These are phyloP conservation scores for Gordius sp. DNA, from an alignment of 2,888 invertebrate species.

Conservation along the genomic window DNA sequence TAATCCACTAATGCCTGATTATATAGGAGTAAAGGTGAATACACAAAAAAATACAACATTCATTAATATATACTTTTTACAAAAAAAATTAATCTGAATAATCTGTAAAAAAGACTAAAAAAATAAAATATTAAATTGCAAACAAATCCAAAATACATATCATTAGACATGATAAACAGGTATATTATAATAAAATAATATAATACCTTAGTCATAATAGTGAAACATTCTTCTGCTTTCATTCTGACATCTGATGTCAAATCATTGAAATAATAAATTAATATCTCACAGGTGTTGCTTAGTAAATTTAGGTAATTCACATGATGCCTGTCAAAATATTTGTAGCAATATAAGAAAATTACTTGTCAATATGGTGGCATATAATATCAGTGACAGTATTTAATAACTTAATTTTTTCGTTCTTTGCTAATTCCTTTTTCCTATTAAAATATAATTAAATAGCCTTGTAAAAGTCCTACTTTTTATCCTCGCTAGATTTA, in stretches of 20 bases:
- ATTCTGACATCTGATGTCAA: background rate
- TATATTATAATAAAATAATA: background rate
- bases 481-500: background rate
- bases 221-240: constrained; percentile 11
- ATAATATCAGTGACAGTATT: background rate
- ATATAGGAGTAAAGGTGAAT: constrained; percentile 22
- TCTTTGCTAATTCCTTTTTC: background rate
- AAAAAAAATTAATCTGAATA: too few relatives aligned
- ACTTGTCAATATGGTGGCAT: background rate
- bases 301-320: background rate
- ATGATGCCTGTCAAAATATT: background rate
- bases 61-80: background rate
- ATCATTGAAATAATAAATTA: background rate
- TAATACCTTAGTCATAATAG: background rate
- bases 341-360: background rate
- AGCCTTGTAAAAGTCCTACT: background rate
- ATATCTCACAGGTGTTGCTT: background rate
- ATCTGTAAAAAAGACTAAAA: too few relatives aligned
- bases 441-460: background rate
- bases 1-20: constrained; percentile 37
- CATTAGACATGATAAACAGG: background rate
- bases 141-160: background rate
- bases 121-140: too few relatives aligned
- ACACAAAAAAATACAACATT: background rate
- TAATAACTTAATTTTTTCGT: background rate